A percentile compares a stretch with the other conserved stretches of the same genome.
Conservation (phyloP, 2,113 vertebrate species). For the Syngnathus scovelli region DNA sequence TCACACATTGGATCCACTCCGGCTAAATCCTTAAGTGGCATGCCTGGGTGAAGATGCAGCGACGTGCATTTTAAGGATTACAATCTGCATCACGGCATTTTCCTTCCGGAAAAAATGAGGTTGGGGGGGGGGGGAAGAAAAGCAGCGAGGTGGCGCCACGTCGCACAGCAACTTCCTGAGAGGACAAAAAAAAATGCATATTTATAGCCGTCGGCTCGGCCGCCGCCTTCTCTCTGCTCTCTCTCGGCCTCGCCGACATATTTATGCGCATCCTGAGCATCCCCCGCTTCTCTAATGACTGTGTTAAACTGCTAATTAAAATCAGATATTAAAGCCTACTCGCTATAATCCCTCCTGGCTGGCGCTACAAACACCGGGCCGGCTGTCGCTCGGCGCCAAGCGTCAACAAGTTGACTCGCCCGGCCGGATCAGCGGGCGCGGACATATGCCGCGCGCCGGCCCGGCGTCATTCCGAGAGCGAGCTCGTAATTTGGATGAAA, state of each 20-base stretch:
- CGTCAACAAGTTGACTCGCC: constrained; percentile 39
- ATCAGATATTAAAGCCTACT: constrained; percentile 72
- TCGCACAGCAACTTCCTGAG: neutral
- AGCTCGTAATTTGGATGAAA: constrained; percentile 51
- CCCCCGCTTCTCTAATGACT: constrained; percentile 66
- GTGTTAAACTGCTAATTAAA: constrained; percentile 75
- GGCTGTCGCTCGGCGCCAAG: constrained; percentile 41
- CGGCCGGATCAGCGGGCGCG: neutral
- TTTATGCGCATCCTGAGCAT: constrained; percentile 47
- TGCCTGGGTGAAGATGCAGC: constrained; percentile 18
- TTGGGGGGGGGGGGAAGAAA: constrained; percentile 3
- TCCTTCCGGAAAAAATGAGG: constrained; percentile 8
- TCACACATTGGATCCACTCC: constrained; percentile 67
- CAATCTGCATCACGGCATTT: constrained; percentile 4
- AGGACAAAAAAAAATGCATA: neutral
- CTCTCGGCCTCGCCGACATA: constrained; percentile 30
- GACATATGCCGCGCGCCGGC: constrained; percentile 23
- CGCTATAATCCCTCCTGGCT: constrained; percentile 70
- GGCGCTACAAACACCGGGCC: constrained; percentile 57
- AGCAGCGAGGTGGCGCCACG: neutral
- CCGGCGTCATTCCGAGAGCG: constrained; percentile 44
- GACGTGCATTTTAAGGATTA: constrained; percentile 18
- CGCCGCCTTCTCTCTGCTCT: neutral
- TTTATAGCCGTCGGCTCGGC: neutral
- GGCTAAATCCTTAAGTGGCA: constrained; percentile 64